Percentiles rank a stretch among this genome's conserved stretches.
These are phyloP conservation scores for Malurus elegans DNA, from an alignment of 2,113 vertebrate genomes.

Conservation along the genomic window DNA sequence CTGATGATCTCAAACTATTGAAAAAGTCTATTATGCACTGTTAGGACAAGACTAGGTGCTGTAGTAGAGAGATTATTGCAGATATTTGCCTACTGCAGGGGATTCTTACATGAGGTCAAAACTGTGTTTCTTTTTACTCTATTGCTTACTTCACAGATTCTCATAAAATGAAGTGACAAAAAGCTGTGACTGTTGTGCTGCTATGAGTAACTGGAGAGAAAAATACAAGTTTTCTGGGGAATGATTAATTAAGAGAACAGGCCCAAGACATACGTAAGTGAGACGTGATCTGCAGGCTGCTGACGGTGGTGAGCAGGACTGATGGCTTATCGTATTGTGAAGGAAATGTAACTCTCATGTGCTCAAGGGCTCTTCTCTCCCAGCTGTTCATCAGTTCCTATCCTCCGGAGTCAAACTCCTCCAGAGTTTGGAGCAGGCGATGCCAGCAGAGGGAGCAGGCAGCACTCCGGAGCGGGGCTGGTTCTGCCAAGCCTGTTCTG, in stretches of 20 bases:
- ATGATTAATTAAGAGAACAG: too few species aligned
- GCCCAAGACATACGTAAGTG: accelerated
- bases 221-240: neutral
- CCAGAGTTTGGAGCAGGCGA: neutral
- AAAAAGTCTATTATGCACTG: neutral
- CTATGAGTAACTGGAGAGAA: neutral
- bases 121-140: neutral
- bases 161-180: neutral
- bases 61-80: neutral
- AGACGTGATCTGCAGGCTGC: accelerated
- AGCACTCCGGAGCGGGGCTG: neutral
- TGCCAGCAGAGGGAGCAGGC: conserved; percentile 9
- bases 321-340: accelerated
- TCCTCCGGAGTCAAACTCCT: too few species aligned
- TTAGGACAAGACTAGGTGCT: neutral
- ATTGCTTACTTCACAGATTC: neutral
- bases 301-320: neutral
- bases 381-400: accelerated
- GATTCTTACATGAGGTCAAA: neutral
- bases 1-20: neutral
- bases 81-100: neutral
- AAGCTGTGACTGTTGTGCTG: neutral
- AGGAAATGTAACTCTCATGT: accelerated
- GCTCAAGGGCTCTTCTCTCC: neutral
- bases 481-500: accelerated